These are phyloP conservation scores for Thymelicus sylvestris DNA, from an alignment of 2,888 invertebrate genomes.

Conservation along the genomic window DNA sequence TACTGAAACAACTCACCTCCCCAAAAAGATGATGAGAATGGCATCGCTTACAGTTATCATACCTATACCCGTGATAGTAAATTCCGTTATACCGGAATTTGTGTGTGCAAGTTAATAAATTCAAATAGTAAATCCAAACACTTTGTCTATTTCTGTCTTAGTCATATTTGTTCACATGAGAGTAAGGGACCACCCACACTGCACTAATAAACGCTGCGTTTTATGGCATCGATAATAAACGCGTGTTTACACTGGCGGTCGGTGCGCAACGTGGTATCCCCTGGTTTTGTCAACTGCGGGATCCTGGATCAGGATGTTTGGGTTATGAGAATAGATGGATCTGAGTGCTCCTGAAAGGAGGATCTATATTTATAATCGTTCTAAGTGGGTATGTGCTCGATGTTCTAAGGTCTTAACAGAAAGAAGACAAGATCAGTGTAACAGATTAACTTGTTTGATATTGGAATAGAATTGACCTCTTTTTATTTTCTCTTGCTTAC, in stretches of 20 bases:
- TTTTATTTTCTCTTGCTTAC: too few species aligned
- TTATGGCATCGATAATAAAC: constrained; percentile 77
- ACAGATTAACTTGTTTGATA: too few species aligned
- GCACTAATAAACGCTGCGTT: constrained; percentile 72
- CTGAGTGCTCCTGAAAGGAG: background rate
- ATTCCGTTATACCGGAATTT: constrained; percentile 22
- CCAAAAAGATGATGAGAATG: too few species aligned
- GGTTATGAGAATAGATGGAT: constrained; percentile 21
- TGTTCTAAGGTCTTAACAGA: background rate
- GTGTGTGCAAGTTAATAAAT: constrained; percentile 31
- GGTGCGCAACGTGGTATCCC: constrained; percentile 45
- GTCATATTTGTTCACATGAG: constrained; percentile 58
- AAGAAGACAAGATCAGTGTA: too few species aligned
- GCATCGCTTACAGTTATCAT: constrained; percentile 28
- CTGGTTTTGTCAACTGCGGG: constrained; percentile 58
- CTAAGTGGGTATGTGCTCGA: too few species aligned
- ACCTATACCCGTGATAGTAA: constrained; percentile 12
- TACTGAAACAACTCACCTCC: background rate
- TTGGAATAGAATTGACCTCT: too few species aligned
- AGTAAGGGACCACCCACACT: constrained; percentile 76
- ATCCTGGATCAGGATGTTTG: constrained; percentile 27
- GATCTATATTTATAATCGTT: background rate
- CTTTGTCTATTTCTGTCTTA: constrained; percentile 57
- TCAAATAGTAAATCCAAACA: constrained; percentile 54
- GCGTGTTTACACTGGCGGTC: constrained; percentile 68